Base-by-base conservation (phyloP, 1,140 invertebrate species). In the Psilanteris sp. region DNA sequence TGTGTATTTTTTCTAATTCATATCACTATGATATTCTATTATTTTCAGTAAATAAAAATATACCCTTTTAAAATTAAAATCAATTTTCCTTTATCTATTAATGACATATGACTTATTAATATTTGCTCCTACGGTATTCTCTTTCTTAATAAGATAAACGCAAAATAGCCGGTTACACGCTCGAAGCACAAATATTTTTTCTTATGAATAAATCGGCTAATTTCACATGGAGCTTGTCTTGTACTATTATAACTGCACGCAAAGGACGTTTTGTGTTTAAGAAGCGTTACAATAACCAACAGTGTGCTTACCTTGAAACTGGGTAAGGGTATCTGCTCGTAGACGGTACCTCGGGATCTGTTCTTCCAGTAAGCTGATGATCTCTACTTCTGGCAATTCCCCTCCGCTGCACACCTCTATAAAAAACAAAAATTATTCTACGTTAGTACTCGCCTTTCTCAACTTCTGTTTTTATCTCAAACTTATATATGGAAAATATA, bases 341-440 rank as follows among this genome's bases (percentile, higher is more conserved):
- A 99, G 91, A 85, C 93, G 95, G 86, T 99, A 99, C 82, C 93
- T 93, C 36, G 97, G 97, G 86, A 98, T 97, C 89, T 97, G 94
- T 87, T 98, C 97, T 89, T 98, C 94, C 36, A 98, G 89, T 77
- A 98, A 90, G 87, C 95, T 97, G 84, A 98, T 94, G 82, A 98
- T 96, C 89, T 98, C 97, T 77, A 98, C 96, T 91, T 98, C 92
- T 84, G 94, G 94, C 85, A 96, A 89, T 85, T 96, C 93, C 85
- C 93, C 94, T 87, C 92, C 93, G 88, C 93, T 95, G 91, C 94
- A 96, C 86, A 96, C 91, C 88, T 96, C 94, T 96, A 90, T 11
- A 90, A 90, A 73, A 70, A 26, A 24, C 14, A 34, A n/a, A 36
- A 73, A 68, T 16, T 62, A 34, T 44, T 55, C 37, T 26, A 52